Evolutionary conservation across 2,888 invertebrate genomes (phyloP).

Genomic region (Chouioia cunea): DNA sequence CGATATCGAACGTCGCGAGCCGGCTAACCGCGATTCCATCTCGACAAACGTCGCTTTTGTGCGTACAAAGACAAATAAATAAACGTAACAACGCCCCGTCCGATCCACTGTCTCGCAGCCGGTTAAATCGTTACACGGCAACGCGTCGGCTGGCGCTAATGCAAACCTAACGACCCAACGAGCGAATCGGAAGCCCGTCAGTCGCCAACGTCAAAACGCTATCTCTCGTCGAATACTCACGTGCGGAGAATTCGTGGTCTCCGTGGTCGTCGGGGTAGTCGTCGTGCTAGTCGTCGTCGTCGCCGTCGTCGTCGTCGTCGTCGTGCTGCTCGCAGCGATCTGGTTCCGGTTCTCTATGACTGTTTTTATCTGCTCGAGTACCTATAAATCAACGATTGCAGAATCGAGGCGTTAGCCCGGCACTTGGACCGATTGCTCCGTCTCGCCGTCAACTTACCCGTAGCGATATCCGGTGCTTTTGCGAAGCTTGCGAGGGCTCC

Average conservation of each 20-base stretch:
- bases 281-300: conserved; percentile 13
- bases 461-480: conserved; percentile 63
- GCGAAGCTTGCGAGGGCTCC: conserved; percentile 56
- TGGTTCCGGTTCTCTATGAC: conserved; percentile 66
- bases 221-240: conserved; percentile 55
- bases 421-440: neutral
- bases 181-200: too few species aligned
- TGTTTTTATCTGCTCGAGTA: conserved; percentile 67
- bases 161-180: too few species aligned
- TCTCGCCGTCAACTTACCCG: conserved; percentile 56
- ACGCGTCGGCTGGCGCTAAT: too few species aligned
- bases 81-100: neutral
- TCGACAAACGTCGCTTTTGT: too few species aligned
- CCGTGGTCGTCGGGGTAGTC: conserved; percentile 55
- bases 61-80: neutral
- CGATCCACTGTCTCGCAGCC: too few species aligned
- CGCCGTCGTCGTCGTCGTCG: neutral
- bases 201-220: too few species aligned
- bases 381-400: conserved; percentile 52
- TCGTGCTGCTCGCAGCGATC: conserved; percentile 57
- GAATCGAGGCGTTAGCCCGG: neutral
- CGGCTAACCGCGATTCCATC: too few species aligned
- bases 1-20: too few species aligned
- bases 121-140: too few species aligned
- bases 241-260: conserved; percentile 54